Evolutionary conservation across 64 coral and sea anemone species (phyloP).

Genomic region (Porites australiensis): DNA sequence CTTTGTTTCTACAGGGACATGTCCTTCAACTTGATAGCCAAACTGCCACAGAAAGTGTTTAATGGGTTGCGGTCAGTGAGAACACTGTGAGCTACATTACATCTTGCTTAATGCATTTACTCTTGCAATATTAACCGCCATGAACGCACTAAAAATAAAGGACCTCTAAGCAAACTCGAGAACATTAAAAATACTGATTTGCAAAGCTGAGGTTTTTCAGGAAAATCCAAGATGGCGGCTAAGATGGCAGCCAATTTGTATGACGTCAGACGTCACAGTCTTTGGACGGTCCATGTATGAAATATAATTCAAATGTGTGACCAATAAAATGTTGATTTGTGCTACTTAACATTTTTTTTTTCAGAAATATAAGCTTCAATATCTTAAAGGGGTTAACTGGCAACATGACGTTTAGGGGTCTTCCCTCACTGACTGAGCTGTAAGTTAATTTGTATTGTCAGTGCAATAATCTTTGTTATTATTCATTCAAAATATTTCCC

Average conservation of each 20-base stretch:
- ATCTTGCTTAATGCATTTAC: not conserved
- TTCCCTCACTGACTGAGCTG: not conserved
- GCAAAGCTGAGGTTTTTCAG: too few relatives aligned
- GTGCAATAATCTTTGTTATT: not conserved
- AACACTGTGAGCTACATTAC: not conserved
- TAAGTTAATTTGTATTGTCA: not conserved
- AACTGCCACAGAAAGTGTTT: not conserved
- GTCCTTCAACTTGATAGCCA: not conserved
- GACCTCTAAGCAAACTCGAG: too few relatives aligned
- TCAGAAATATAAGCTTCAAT: conserved; percentile 5
- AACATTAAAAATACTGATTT: too few relatives aligned
- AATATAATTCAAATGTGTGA: not conserved
- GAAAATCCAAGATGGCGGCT: too few relatives aligned
- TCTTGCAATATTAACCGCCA: too few relatives aligned
- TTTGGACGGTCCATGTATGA: too few relatives aligned
- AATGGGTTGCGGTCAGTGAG: not conserved
- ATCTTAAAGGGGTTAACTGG: not conserved
- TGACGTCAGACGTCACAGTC: too few relatives aligned
- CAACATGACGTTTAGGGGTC: not conserved
- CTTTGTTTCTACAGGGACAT: not conserved
- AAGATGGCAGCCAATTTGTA: too few relatives aligned
- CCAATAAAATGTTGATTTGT: not conserved
- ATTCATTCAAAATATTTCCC: too few relatives aligned
- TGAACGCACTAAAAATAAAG: too few relatives aligned
- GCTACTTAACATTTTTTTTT: not conserved